Evolutionary conservation across 2,888 invertebrate genomes (phyloP).

Genomic region (Diloba caeruleocephala): DNA sequence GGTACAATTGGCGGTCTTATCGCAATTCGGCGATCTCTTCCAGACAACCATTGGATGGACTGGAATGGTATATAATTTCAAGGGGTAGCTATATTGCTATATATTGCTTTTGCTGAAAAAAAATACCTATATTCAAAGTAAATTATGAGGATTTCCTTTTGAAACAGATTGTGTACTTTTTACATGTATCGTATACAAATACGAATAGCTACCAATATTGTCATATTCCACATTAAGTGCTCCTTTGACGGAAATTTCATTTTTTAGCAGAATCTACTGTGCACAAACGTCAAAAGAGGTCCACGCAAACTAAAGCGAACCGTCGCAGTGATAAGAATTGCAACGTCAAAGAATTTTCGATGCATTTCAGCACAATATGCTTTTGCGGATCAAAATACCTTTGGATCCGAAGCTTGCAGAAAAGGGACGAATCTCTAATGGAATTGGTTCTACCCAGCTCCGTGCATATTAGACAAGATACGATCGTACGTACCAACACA

Average conservation of each 20-base stretch:
- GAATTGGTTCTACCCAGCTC: conserved; percentile 64
- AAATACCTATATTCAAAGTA: too few species aligned
- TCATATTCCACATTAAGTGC: background rate
- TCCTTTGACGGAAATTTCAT: conserved; percentile 16
- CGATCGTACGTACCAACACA: conserved; percentile 52
- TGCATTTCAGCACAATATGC: conserved; percentile 59
- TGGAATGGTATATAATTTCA: too few species aligned
- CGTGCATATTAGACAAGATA: conserved; percentile 55
- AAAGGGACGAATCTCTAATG: conserved; percentile 67
- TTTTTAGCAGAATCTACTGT: conserved; percentile 17
- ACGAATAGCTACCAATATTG: too few species aligned
- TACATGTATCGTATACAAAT: too few species aligned
- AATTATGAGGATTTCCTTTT: too few species aligned
- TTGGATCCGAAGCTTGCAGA: conserved; percentile 43
- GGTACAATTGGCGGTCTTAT: too few species aligned
- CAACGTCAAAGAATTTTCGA: conserved; percentile 55
- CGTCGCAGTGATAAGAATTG: conserved; percentile 45
- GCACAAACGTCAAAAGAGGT: conserved; percentile 31
- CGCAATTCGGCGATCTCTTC: too few species aligned
- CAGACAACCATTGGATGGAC: too few species aligned
- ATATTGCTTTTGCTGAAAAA: too few species aligned
- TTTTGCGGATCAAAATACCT: conserved; percentile 57
- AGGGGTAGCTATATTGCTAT: too few species aligned
- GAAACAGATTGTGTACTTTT: too few species aligned
- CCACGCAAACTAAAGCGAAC: conserved; percentile 42